These are phyloP conservation scores for Lasioglossum morio DNA, from an alignment of 2,888 invertebrate genomes.

Conservation along the genomic window DNA sequence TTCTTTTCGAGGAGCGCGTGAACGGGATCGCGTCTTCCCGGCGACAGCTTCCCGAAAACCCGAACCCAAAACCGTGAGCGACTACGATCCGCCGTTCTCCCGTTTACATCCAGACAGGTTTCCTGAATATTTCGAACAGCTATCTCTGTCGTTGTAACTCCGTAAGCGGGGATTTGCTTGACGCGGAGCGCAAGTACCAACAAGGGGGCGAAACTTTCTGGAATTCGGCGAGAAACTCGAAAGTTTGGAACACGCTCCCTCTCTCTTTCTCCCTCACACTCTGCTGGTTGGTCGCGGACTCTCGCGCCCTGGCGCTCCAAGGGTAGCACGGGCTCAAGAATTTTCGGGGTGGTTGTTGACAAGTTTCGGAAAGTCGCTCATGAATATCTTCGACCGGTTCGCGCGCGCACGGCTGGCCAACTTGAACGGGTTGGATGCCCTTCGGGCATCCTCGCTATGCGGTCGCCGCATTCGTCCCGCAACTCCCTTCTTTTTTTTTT, in stretches of 20 bases:
- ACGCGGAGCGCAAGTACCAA: conserved; percentile 22
- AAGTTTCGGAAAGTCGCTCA: conserved; percentile 62
- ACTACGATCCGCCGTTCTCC: not conserved
- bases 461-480: not conserved
- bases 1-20: not conserved
- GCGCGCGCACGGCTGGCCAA: conserved; percentile 24
- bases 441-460: conserved; percentile 24
- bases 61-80: not conserved
- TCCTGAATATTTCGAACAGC: conserved; percentile 32
- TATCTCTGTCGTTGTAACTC: conserved; percentile 19
- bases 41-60: not conserved
- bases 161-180: conserved; percentile 33
- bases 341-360: conserved; percentile 60
- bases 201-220: conserved; percentile 48
- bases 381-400: conserved; percentile 58
- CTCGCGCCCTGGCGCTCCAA: not conserved
- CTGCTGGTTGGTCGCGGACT: conserved; percentile 17
- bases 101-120: conserved; percentile 16
- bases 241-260: conserved; percentile 50
- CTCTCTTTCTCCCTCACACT: not conserved
- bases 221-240: conserved; percentile 55
- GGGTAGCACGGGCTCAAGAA: conserved; percentile 1
- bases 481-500: not conserved
- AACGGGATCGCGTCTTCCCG: not conserved
- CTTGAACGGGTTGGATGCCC: conserved; percentile 39